A percentile compares a stretch with the other conserved stretches of the same genome.
Conservation (phyloP, 2,888 invertebrate genomes). For the Neria commutata region DNA sequence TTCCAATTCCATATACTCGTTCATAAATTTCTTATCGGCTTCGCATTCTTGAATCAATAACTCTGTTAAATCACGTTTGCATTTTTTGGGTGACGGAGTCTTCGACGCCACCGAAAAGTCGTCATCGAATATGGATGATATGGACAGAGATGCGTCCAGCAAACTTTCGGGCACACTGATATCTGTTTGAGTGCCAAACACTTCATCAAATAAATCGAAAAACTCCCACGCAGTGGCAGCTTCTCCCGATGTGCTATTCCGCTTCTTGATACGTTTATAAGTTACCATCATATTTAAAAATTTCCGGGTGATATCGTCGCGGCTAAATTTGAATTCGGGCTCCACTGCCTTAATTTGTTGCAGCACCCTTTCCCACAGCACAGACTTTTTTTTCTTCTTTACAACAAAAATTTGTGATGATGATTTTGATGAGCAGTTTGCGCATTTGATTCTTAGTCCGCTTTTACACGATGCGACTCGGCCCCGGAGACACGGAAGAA, state of each 20-base stretch:
- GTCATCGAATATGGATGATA: too few relatives aligned
- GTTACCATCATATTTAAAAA: constrained; percentile 23
- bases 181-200: constrained; percentile 6
- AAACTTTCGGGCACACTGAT: constrained; percentile 13
- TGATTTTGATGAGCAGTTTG: too few relatives aligned
- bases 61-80: constrained; percentile 4
- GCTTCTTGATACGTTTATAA: constrained; percentile 21
- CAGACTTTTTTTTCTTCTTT: constrained; percentile 8
- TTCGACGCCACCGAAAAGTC: constrained; percentile 2
- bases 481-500: too few relatives aligned
- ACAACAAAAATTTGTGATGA: too few relatives aligned
- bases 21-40: constrained; percentile 8
- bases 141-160: background rate
- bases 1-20: constrained; percentile 14
- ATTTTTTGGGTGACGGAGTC: constrained; percentile 14
- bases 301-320: constrained; percentile 23
- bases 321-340: constrained; percentile 16
- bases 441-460: too few relatives aligned
- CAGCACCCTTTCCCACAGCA: constrained; percentile 16
- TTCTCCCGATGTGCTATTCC: constrained; percentile 17
- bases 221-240: constrained; percentile 22
- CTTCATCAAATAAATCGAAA: constrained; percentile 18
- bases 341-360: constrained; percentile 11
- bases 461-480: too few relatives aligned
- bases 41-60: constrained; percentile 7